phyloP scores from a whole-genome alignment of 2,113 vertebrate species.

The Aix galericulata region DNA sequence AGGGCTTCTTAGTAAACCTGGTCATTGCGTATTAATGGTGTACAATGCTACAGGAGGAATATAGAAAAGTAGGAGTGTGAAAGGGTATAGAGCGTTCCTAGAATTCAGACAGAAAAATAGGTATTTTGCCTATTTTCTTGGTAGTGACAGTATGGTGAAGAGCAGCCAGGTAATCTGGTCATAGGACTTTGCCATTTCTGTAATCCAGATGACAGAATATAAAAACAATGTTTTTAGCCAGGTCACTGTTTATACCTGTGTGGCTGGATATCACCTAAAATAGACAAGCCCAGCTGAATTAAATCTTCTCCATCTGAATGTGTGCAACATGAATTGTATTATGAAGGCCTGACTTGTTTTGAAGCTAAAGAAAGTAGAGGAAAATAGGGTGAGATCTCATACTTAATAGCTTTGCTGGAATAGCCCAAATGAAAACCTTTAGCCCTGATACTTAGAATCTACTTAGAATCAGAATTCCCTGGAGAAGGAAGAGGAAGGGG shows the following conservation, averaged over 20 bases:
- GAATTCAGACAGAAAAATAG: neutral
- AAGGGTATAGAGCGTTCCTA: neutral
- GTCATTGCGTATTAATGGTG: neutral
- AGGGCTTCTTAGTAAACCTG: neutral
- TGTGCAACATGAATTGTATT: neutral
- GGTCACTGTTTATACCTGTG: rapidly evolving
- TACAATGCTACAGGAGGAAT: neutral
- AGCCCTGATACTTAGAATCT: neutral
- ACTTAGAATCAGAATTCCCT: neutral
- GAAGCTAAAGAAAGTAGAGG: neutral
- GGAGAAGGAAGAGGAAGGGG: neutral
- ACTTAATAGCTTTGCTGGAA: too few relatives aligned
- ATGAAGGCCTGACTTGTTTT: neutral
- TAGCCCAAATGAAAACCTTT: too few relatives aligned
- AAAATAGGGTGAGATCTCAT: neutral
- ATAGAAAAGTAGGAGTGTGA: neutral
- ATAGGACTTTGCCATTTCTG: neutral
- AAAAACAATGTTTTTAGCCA: rapidly evolving
- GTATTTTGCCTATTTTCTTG: neutral
- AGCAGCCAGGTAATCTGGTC: neutral
- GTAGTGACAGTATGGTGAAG: neutral
- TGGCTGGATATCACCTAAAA: neutral
- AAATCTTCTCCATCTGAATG: neutral
- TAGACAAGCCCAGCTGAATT: neutral
- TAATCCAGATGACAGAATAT: neutral